Evolutionary conservation across 2,113 vertebrate genomes (phyloP).

Genomic region (Engraulis encrasicolus): DNA sequence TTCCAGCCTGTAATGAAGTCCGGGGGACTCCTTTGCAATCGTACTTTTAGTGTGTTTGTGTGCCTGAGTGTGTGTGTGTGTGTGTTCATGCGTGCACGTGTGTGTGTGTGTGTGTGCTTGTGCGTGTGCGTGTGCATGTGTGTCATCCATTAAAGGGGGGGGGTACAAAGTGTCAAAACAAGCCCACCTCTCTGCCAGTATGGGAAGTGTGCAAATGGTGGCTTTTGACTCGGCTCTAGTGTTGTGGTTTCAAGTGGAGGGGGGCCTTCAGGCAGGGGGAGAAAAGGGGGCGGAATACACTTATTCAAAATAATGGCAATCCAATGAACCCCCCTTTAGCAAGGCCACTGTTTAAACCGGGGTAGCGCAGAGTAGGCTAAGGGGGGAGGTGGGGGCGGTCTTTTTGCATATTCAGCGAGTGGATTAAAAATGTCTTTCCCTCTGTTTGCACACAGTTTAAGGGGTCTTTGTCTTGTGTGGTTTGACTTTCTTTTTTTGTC

Average conservation of each 20-base stretch:
- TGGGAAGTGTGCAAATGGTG: conserved; percentile 71
- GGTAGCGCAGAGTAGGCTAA: background rate
- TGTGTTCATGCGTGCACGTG: no score
- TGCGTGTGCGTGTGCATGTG: no score
- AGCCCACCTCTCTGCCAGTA: conserved; percentile 67
- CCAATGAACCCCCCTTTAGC: conserved; percentile 63
- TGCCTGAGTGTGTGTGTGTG: no score
- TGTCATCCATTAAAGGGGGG: conserved; percentile 41
- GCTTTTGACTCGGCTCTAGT: conserved; percentile 77
- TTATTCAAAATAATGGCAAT: conserved; percentile 74
- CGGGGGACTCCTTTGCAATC: no score
- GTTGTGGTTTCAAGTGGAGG: conserved; percentile 72
- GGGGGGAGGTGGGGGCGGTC: no score
- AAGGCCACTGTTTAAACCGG: conserved; percentile 12
- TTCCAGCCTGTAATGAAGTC: no score
- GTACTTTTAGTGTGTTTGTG: no score
- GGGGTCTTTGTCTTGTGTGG: conserved; percentile 6
- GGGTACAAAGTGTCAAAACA: conserved; percentile 80
- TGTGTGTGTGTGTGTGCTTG: no score
- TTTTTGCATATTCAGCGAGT: background rate
- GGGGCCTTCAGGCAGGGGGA: conserved; percentile 57
- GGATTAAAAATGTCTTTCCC: background rate
- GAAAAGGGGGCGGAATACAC: conserved; percentile 70
- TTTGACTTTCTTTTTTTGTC: no score
- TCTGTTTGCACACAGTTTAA: background rate